phyloP scores from a whole-genome alignment of 2,113 vertebrate species.

The Cephalopterus ornatus region DNA sequence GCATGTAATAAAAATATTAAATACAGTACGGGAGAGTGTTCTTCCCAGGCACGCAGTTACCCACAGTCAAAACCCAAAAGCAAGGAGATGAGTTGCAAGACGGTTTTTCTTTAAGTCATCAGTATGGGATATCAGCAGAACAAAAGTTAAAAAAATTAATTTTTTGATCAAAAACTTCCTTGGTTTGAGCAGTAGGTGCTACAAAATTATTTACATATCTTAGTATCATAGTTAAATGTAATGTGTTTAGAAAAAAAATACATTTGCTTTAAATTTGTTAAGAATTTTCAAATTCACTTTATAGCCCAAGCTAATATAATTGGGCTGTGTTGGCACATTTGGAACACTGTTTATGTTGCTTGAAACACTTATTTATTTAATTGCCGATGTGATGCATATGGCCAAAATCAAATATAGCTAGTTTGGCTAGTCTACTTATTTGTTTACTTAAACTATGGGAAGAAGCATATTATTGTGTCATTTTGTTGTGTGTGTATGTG shows the following conservation, averaged over 20 bases:
- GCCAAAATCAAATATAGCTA: slow-evolving; percentile 99
- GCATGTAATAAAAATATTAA: slow-evolving; percentile 97
- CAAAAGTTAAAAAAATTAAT: slow-evolving; percentile 85
- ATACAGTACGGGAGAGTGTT: slow-evolving; percentile 90
- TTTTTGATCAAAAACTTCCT: slow-evolving; percentile 94
- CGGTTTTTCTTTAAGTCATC: slow-evolving; percentile 96
- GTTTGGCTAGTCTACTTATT: slow-evolving; percentile 99
- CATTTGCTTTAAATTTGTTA: slow-evolving; percentile 97
- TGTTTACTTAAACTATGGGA: slow-evolving; percentile 97
- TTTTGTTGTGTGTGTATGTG: slow-evolving; percentile 98
- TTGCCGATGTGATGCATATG: slow-evolving; percentile 98
- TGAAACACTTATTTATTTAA: slow-evolving; percentile 92
- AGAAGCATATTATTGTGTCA: slow-evolving; percentile 99
- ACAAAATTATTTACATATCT: slow-evolving; percentile 99
- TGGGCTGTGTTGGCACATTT: slow-evolving; percentile 87
- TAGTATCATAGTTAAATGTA: slow-evolving; percentile 99
- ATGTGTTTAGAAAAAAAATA: slow-evolving; percentile 93
- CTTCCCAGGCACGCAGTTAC: slow-evolving; percentile 94
- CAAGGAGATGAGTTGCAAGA: slow-evolving; percentile 98
- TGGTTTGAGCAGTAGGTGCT: slow-evolving; percentile 99
- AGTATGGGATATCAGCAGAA: slow-evolving; percentile 95
- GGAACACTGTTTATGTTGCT: slow-evolving; percentile 94
- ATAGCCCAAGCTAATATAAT: slow-evolving; percentile 83
- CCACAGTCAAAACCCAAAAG: slow-evolving; percentile 99
- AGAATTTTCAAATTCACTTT: slow-evolving; percentile 85